phyloP scores from a whole-genome alignment of 2,888 invertebrate genomes.

The Drosophila prolongata region DNA sequence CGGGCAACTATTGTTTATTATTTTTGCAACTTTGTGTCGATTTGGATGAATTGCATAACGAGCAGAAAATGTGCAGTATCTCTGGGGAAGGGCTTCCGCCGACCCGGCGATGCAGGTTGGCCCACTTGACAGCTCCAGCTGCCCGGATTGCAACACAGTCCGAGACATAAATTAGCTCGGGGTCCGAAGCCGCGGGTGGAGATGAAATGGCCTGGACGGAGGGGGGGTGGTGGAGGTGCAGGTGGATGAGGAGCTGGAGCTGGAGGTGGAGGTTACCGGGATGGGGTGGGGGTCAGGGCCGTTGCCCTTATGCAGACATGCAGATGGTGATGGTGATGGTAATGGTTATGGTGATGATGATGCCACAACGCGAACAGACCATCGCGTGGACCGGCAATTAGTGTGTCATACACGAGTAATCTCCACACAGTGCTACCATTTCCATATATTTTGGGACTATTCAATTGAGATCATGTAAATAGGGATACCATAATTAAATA shows the following conservation, averaged over 20 bases:
- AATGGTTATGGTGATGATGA: conserved; percentile 30
- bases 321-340: conserved; percentile 8
- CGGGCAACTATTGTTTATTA: conserved; percentile 32
- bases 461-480: too few relatives aligned
- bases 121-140: conserved; percentile 9
- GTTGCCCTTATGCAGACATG: conserved; percentile 12
- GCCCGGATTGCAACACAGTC: conserved; percentile 23
- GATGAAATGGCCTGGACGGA: not conserved
- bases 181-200: not conserved
- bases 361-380: conserved; percentile 63
- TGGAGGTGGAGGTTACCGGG: not conserved
- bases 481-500: too few relatives aligned
- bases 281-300: conserved; percentile 37
- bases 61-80: conserved; percentile 46
- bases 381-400: conserved; percentile 73
- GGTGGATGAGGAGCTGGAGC: conserved; percentile 9
- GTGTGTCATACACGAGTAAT: conserved; percentile 62
- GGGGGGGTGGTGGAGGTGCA: not conserved
- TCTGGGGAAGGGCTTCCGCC: conserved; percentile 1
- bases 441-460: not conserved
- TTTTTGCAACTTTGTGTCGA: conserved; percentile 37
- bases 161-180: conserved; percentile 17
- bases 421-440: conserved; percentile 19
- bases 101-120: conserved; percentile 1
- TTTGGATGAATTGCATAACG: conserved; percentile 62